Evolutionary conservation across 2,113 vertebrate genomes (phyloP), one percentile per base, ranked within the genome.

Genomic region (Tragelaphus imberbis): DNA sequence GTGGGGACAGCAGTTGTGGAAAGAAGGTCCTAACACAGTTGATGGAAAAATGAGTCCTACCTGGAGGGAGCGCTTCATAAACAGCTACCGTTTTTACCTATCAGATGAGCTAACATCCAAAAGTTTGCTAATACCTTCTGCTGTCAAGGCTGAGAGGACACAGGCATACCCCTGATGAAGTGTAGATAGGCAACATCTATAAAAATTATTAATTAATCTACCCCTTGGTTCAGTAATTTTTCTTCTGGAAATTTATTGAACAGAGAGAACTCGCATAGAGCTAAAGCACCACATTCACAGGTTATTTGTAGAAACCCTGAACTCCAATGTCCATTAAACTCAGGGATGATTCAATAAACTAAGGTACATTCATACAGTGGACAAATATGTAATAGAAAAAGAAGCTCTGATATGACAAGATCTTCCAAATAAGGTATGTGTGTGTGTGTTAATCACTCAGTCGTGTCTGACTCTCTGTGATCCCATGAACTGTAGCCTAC

Each of bases 211-310:
- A 63, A 91, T 51, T 82, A 56, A 80, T 56, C 68, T 40, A 51
- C 36, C 47, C 59, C 81, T 80, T 71, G 58, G 61, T 33, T 92
- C 56, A 84, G 71, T 27, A 63, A 28, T 71, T 95, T 91, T 88
- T 86, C 65, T 84, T 82, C 51, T 79, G 27, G 84, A 55, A 93
- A 30, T 85, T 95, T n/a, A 86, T 14, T 47, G n/a, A 94, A 49
- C 59, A 65, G 47, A 90, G 28, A 79, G 36, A 65, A 51, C 40
- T 68, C 23, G 7, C 1, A 55, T 7, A 90, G 82, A 96, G 55
- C 61, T 55, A 86, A 82, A 82, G 91, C 49, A 81, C 40, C 23
- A 86, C 59, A 47, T 40, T 51, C 8, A 44, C 4, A 86, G 90
- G 36, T 82, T 93, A 93, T 51, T 53, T 84, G 90, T 6, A n/a